Evolutionary conservation across 1,140 invertebrate species (phyloP), one percentile per base, ranked within the genome.

Genomic region (Oreohelix idahoensis): DNA sequence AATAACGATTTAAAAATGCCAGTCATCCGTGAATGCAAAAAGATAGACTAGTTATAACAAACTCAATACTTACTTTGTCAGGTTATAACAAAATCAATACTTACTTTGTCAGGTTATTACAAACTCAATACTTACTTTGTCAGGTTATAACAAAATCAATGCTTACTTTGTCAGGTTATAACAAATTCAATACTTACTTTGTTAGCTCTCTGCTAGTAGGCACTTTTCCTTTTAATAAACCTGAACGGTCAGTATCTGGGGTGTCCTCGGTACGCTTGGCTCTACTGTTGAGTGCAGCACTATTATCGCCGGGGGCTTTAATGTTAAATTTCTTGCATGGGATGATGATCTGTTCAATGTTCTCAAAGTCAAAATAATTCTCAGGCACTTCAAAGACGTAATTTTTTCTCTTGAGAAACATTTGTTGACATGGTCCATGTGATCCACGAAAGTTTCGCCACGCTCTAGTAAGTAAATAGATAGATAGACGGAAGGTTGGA

Each of bases 301-400:
- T 71, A 1, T 36, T 71, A 15, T 36, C 38, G 4, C 69, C 69
- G 4, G 69, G 69, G 11, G 35, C 4, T 74, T 39, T 74, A 10
- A 74, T 39, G 71, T 4, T 39, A 15, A 42, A 45, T 36, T 39
- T 42, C 29, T 74, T 42, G 71, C 0, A 29, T 23, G 71, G 71
- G 0, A 5, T 32, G 26, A 73, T 73, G 36, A 10, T 73, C 71
- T 73, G 71, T 1, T 42, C 23, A 5, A 42, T 32, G 36, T 38
- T 36, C 29, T 76, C 45, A 35, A 76, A 76, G 26, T 35, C 29
- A 51, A 76, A 76, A 53, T 49, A 76, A 23, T 76, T 76, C 29
- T 76, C 74, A 20, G 74, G 74, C 20, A 76, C 49, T 17, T 76
- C 74, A 35, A 51, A 49, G 45, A 29, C 29, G 29, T 38, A 76